Evolutionary conservation across 2,888 invertebrate species (phyloP), one percentile per base, ranked within the genome.

Genomic region (Sminthurinus aureus): DNA sequence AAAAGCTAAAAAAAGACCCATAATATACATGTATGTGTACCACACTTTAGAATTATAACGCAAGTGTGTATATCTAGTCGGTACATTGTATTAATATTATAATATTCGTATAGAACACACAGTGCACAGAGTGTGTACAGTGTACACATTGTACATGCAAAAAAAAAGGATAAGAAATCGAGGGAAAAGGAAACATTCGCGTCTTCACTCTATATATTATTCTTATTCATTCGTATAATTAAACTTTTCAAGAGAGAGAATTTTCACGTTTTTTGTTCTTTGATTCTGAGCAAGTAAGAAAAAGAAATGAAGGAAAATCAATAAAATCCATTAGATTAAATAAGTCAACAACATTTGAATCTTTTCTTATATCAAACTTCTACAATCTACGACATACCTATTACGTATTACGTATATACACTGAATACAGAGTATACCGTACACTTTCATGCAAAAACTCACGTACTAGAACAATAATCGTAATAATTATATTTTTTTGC

Each of bases 301-400:
- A 38, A 38, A 6, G 38, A 38, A 38, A 38, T 38, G 6, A 38
- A 6, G 38, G 58, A 58, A 71, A 71, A 71, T 71, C 71, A 26
- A 71, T 71, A 71, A 24, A 71, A 71, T 71, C 71, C 71, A 71
- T 71, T 71, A 71, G 71, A 26, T 26, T 71, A 24, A 24, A 71
- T 71, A n/a, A 69, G 20, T 18, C 20, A 18, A 69, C 67, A 69
- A 22, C 67, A 69, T 58, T 58, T 58, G 58, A 58, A 58, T 58
- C 58, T 58, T 58, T 58, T 58, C 18, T 58, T 11, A 13, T 58
- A 58, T 58, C 38, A 58, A 2, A 58, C 58, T 58, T 18, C 58
- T 58, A 58, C 18, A 18, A 58, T 58, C 13, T 15, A 58, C 18
- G 2, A 15, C 9, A 58, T 58, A 13, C 58, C 9, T 58, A 58